These are phyloP conservation scores for Coluber constrictor DNA, from an alignment of 2,797 vertebrate species.

Conservation along the genomic window DNA sequence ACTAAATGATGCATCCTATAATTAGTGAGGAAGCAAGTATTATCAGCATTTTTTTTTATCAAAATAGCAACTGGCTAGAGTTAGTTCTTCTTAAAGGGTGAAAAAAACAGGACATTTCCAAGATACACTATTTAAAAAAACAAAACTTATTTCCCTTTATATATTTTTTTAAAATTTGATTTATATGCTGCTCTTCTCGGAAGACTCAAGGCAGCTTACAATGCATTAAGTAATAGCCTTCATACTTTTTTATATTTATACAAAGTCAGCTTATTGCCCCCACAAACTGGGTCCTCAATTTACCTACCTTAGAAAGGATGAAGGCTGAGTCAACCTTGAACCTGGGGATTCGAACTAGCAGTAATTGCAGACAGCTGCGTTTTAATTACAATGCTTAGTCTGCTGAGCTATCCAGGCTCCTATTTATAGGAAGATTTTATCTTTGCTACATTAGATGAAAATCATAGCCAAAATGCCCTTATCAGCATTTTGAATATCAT, in stretches of 20 bases:
- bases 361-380: too few species aligned
- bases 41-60: not conserved
- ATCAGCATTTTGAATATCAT: not conserved
- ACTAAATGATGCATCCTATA: not conserved
- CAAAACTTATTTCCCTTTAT: not conserved
- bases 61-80: not conserved
- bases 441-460: not conserved
- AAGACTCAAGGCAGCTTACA: too few species aligned
- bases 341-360: too few species aligned
- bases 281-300: too few species aligned
- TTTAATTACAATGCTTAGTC: too few species aligned
- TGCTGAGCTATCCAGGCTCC: too few species aligned
- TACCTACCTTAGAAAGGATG: too few species aligned
- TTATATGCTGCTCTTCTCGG: too few species aligned
- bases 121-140: not conserved
- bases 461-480: not conserved
- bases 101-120: not conserved
- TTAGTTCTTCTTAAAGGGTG: not conserved
- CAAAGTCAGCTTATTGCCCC: too few species aligned
- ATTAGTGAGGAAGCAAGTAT: not conserved
- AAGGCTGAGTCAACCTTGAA: too few species aligned
- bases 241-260: too few species aligned
- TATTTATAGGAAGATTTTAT: not conserved
- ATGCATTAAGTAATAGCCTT: too few species aligned
- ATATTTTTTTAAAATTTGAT: not conserved